These are phyloP conservation scores for Sitodiplosis mosellana DNA, from an alignment of 1,140 invertebrate species.

Conservation along the genomic window DNA sequence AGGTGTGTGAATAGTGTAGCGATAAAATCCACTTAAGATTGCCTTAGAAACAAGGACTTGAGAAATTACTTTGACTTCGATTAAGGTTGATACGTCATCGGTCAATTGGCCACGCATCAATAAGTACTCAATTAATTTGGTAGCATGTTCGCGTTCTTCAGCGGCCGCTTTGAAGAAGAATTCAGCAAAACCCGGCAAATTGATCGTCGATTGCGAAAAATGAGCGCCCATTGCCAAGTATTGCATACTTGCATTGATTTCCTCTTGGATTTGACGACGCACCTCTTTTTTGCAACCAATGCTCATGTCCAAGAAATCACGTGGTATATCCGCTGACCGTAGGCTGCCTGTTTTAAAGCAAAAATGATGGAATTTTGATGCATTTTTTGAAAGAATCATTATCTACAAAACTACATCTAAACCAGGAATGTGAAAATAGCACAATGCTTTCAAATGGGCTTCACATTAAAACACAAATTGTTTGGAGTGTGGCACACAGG, in stretches of 20 bases:
- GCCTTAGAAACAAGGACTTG: no score
- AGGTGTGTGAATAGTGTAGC: no score
- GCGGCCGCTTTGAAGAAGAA: constrained; percentile 67
- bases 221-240: constrained; percentile 76
- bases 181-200: constrained; percentile 76
- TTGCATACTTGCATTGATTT: constrained; percentile 57
- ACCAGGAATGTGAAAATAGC: no score
- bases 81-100: constrained; percentile 39
- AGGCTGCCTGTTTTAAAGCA: constrained; percentile 15
- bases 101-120: constrained; percentile 70
- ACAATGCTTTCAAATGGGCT: no score
- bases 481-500: no score
- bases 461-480: no score
- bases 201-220: constrained; percentile 57
- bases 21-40: no score
- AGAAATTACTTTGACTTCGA: constrained; percentile 38
- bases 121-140: constrained; percentile 78
- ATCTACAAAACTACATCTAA: no score
- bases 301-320: constrained; percentile 46
- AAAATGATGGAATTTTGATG: not conserved
- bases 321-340: constrained; percentile 26
- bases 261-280: constrained; percentile 50
- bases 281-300: constrained; percentile 37
- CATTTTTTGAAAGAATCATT: no score
- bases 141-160: constrained; percentile 79